Percentiles rank a stretch among this genome's conserved stretches.
Conservation (phyloP, 2,888 invertebrate species). For the Athalia circularis region DNA sequence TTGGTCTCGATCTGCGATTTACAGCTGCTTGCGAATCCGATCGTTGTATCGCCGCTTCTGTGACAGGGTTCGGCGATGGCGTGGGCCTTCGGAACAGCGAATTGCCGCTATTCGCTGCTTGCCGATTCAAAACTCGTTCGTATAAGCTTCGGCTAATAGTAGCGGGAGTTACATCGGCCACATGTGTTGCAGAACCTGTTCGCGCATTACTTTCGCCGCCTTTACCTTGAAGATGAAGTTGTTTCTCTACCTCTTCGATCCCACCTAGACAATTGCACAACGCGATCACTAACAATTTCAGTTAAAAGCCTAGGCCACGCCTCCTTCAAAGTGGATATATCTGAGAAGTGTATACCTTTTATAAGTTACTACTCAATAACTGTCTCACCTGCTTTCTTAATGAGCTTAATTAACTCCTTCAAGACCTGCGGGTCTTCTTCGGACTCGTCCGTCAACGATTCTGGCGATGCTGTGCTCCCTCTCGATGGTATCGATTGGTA, state of each 20-base stretch:
- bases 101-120: slow-evolving; percentile 56
- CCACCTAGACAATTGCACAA: slow-evolving; percentile 78
- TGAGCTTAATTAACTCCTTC: slow-evolving; percentile 88
- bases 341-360: neutral
- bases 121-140: slow-evolving; percentile 81
- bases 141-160: slow-evolving; percentile 86
- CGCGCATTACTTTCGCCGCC: slow-evolving; percentile 65
- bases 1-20: slow-evolving; percentile 53
- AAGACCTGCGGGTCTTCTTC: slow-evolving; percentile 87
- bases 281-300: neutral
- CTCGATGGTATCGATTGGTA: slow-evolving; percentile 53
- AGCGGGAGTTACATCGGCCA: slow-evolving; percentile 77
- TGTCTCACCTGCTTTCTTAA: slow-evolving; percentile 86
- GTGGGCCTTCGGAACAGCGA: slow-evolving; percentile 22
- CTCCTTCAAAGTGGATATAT: neutral
- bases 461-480: slow-evolving; percentile 60
- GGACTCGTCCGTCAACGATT: slow-evolving; percentile 67
- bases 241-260: slow-evolving; percentile 89
- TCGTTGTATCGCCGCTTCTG: slow-evolving; percentile 12
- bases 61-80: neutral
- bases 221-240: slow-evolving; percentile 78
- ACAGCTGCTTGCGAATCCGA: slow-evolving; percentile 19
- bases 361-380: neutral
- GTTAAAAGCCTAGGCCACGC: neutral
- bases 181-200: slow-evolving; percentile 49